Percentiles rank a stretch among this genome's conserved stretches.
These are phyloP conservation scores for Meandrusa payeni DNA, from an alignment of 2,888 invertebrate species.

Conservation along the genomic window DNA sequence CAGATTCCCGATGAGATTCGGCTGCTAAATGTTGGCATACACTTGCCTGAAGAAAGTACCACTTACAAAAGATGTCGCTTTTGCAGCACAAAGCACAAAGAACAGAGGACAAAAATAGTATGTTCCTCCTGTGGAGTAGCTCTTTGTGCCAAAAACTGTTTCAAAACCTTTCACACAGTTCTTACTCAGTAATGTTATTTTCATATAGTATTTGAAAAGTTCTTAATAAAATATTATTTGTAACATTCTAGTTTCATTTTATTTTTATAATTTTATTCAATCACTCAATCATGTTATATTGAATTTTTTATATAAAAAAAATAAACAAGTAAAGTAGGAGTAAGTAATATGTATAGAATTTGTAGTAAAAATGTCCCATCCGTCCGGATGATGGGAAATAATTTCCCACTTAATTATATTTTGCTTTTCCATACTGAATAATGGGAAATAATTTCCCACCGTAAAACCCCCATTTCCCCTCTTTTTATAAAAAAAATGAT, in stretches of 20 bases:
- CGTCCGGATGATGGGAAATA: conserved; percentile 29
- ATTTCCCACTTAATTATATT: conserved; percentile 28
- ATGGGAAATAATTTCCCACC: conserved; percentile 31
- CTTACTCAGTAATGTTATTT: conserved; percentile 29
- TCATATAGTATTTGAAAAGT: conserved; percentile 27
- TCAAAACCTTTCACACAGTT: conserved; percentile 30
- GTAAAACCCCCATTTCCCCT: conserved; percentile 30
- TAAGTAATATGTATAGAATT: conserved; percentile 30
- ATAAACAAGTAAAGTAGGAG: conserved; percentile 31
- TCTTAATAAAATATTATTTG: conserved; percentile 30
- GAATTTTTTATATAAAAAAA: conserved; percentile 30
- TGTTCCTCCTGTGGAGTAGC: conserved; percentile 27
- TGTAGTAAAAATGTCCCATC: conserved; percentile 31
- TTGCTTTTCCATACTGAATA: conserved; percentile 26
- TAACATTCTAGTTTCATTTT: conserved; percentile 30
- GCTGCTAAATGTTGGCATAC: conserved; percentile 38
- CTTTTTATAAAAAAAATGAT: conserved; percentile 29
- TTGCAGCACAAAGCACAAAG: conserved; percentile 34
- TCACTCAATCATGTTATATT: conserved; percentile 26
- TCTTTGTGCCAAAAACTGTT: conserved; percentile 23
- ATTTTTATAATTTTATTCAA: conserved; percentile 27
- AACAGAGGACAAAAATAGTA: conserved; percentile 29
- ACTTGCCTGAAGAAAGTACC: conserved; percentile 35
- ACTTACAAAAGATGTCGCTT: conserved; percentile 39
- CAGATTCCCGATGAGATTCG: conserved; percentile 37